Percentiles rank a stretch among this genome's conserved stretches.
These are phyloP conservation scores for Cololabis saira DNA, from an alignment of 2,113 vertebrate genomes.

Conservation along the genomic window DNA sequence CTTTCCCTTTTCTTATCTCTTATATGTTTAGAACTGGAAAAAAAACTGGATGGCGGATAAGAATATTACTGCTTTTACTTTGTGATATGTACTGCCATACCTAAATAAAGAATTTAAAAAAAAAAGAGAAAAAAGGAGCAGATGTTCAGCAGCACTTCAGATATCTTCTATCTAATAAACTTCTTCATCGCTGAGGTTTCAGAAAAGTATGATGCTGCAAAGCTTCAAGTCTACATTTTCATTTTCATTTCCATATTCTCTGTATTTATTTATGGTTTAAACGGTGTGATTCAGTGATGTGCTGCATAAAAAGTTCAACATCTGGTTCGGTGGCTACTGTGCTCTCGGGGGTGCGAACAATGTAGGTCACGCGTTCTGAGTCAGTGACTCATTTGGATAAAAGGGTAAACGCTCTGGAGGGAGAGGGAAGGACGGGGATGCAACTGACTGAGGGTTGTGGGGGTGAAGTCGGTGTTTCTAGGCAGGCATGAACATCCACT, in stretches of 20 bases:
- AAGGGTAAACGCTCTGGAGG: conserved; percentile 45
- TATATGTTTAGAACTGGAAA: too few species aligned
- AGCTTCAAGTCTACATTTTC: too few species aligned
- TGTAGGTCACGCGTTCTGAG: conserved; percentile 71
- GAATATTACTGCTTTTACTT: too few species aligned
- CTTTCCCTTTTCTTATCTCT: too few species aligned
- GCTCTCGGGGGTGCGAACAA: conserved; percentile 50
- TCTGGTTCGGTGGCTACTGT: conserved; percentile 48
- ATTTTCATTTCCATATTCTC: background rate
- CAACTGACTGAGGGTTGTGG: conserved; percentile 1
- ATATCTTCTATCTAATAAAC: background rate
- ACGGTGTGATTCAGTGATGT: conserved; percentile 31
- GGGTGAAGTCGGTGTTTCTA: conserved; percentile 2
- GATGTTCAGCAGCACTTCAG: background rate
- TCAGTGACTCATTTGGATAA: conserved; percentile 53
- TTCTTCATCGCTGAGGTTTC: too few species aligned
- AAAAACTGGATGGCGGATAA: too few species aligned
- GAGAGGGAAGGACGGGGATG: conserved; percentile 3
- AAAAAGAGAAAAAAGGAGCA: conserved; percentile 7
- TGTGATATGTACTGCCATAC: too few species aligned
- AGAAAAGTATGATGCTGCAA: too few species aligned
- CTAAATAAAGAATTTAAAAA: too few species aligned
- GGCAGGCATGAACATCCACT: background rate
- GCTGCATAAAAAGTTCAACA: conserved; percentile 25
- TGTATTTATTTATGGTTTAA: background rate